Percentiles rank a stretch among this genome's conserved stretches.
Conservation (phyloP, 2,113 vertebrate species). For the Baryphthengus martii region DNA sequence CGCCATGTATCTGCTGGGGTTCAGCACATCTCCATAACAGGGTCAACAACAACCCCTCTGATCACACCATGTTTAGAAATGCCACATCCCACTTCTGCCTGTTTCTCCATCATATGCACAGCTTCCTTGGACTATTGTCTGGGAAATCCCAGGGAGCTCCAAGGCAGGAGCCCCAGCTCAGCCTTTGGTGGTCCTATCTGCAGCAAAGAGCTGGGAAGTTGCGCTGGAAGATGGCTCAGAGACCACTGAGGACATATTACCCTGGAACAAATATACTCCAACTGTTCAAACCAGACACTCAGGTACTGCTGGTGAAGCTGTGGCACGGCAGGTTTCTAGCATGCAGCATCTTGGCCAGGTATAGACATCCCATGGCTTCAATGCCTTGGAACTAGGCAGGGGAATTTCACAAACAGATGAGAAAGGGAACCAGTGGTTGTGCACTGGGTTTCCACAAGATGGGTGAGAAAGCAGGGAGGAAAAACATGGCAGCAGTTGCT, state of each 20-base stretch:
- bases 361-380: neutral
- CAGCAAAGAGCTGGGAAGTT: neutral
- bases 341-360: neutral
- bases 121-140: neutral
- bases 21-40: accelerated
- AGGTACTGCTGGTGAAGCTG: neutral
- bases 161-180: neutral
- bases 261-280: neutral
- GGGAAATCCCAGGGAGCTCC: neutral
- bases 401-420: neutral
- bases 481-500: conserved; percentile 36
- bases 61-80: neutral
- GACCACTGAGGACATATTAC: accelerated
- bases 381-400: neutral
- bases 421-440: neutral
- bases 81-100: neutral
- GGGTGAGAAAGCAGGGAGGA: neutral
- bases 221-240: neutral
- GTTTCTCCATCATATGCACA: accelerated
- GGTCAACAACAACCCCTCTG: neutral
- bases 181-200: neutral
- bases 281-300: neutral
- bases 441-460: neutral
- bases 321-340: neutral
- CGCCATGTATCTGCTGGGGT: accelerated